Percentiles rank a stretch among this genome's conserved stretches.
These are phyloP conservation scores for Trichonephila clavata DNA, from an alignment of 1,140 invertebrate species.

Conservation along the genomic window DNA sequence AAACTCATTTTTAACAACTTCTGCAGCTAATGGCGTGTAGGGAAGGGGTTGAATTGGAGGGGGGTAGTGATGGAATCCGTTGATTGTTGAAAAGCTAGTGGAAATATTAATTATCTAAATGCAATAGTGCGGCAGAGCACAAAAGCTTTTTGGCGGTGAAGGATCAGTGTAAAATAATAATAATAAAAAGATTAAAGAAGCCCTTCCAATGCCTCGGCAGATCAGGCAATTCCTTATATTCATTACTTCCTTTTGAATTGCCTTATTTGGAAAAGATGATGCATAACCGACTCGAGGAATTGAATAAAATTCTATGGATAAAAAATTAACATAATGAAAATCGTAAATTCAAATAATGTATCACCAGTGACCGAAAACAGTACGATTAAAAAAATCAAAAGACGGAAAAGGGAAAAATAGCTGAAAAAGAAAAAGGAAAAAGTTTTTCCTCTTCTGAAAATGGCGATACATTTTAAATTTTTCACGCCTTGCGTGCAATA, in stretches of 20 bases:
- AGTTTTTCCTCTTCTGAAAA: slow-evolving; percentile 44
- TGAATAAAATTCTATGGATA: slow-evolving; percentile 73
- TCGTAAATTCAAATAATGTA: slow-evolving; percentile 77
- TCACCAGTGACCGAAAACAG: slow-evolving; percentile 76
- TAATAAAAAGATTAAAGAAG: slow-evolving; percentile 69
- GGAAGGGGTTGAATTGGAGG: neutral
- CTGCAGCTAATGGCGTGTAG: slow-evolving; percentile 70
- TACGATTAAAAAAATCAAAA: slow-evolving; percentile 71
- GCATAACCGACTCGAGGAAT: slow-evolving; percentile 49
- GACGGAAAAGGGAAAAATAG: slow-evolving; percentile 35
- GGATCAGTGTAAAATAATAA: slow-evolving; percentile 54
- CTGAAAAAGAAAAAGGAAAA: slow-evolving; percentile 17
- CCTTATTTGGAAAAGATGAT: slow-evolving; percentile 76
- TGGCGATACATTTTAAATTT: slow-evolving; percentile 77
- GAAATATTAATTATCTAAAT: slow-evolving; percentile 76
- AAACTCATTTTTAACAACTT: slow-evolving; percentile 76
- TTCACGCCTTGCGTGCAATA: slow-evolving; percentile 67
- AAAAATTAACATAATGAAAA: slow-evolving; percentile 77
- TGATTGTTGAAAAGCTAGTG: slow-evolving; percentile 76
- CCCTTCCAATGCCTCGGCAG: slow-evolving; percentile 41
- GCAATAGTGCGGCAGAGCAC: slow-evolving; percentile 73
- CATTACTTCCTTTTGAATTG: slow-evolving; percentile 75
- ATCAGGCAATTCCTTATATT: slow-evolving; percentile 74
- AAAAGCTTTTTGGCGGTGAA: slow-evolving; percentile 53
- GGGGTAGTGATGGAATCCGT: slow-evolving; percentile 13